Percentiles rank a stretch among this genome's conserved stretches.
Conservation (phyloP, 2,797 vertebrate genomes). For the Urosaurus nigricauda region DNA sequence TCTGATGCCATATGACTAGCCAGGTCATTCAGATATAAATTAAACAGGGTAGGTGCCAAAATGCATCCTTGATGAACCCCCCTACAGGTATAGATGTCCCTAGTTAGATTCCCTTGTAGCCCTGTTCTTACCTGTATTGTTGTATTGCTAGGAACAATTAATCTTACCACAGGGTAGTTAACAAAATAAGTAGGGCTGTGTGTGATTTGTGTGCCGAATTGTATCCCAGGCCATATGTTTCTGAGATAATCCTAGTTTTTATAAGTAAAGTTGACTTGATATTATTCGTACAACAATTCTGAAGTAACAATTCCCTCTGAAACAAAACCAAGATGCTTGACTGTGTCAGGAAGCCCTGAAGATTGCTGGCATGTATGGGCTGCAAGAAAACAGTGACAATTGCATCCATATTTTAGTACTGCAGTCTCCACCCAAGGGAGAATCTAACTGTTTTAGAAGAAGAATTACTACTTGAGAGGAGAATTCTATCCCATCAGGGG, state of each 20-base stretch:
- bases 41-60: too few relatives aligned
- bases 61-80: too few relatives aligned
- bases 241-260: not conserved
- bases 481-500: constrained; percentile 63
- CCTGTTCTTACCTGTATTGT: too few relatives aligned
- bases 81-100: too few relatives aligned
- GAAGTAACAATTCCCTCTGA: not conserved
- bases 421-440: constrained; percentile 52
- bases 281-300: constrained; percentile 11
- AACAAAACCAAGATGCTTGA: not conserved
- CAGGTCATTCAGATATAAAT: too few relatives aligned
- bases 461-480: constrained; percentile 41
- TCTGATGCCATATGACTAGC: too few relatives aligned
- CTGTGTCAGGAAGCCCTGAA: not conserved
- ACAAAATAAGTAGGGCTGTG: not conserved
- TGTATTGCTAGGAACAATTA: not conserved
- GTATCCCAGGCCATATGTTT: not conserved
- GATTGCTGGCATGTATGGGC: not conserved
- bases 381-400: not conserved
- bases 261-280: not conserved
- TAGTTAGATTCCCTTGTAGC: too few relatives aligned
- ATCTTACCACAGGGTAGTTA: not conserved
- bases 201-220: not conserved
- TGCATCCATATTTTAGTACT: not conserved
- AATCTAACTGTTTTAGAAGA: constrained; percentile 63